Evolutionary conservation across 2,797 vertebrate species (phyloP).

Genomic region (Neosilurus mollespiculum): DNA sequence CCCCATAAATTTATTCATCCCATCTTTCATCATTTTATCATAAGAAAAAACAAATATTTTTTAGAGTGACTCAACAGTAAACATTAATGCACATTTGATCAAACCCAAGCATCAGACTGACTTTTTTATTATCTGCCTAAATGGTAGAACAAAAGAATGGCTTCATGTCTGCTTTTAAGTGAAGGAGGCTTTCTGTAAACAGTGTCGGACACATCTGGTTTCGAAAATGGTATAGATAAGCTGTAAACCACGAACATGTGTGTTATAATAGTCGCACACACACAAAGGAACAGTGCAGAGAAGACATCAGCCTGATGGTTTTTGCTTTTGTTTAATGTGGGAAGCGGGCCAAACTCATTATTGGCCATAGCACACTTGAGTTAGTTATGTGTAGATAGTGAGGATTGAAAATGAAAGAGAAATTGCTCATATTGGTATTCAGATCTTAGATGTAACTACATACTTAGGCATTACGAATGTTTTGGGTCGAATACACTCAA

Average conservation of each 20-base stretch:
- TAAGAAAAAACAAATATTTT: neutral
- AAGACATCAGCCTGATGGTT: conserved; percentile 20
- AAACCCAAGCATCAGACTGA: conserved; percentile 1
- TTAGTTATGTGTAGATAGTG: neutral
- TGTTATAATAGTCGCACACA: neutral
- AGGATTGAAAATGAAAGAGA: neutral
- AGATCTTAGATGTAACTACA: neutral
- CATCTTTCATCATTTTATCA: neutral
- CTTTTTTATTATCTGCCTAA: neutral
- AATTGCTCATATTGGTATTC: neutral
- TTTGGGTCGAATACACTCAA: too few relatives aligned
- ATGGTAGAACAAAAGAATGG: neutral
- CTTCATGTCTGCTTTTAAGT: conserved; percentile 15
- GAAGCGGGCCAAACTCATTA: conserved; percentile 17
- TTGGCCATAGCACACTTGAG: neutral
- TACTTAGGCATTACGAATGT: neutral
- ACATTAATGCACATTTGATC: neutral
- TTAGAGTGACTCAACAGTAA: neutral
- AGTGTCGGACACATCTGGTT: conserved; percentile 34
- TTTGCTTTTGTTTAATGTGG: conserved; percentile 42
- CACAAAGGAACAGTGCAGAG: conserved; percentile 28
- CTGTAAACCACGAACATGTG: conserved; percentile 34
- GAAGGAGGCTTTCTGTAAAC: neutral
- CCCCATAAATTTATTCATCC: neutral
- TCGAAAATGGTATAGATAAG: conserved; percentile 30